Percentiles rank a stretch among this genome's conserved stretches.
These are phyloP conservation scores for Batillaria attramentaria DNA, from an alignment of 1,140 invertebrate species.

Conservation along the genomic window DNA sequence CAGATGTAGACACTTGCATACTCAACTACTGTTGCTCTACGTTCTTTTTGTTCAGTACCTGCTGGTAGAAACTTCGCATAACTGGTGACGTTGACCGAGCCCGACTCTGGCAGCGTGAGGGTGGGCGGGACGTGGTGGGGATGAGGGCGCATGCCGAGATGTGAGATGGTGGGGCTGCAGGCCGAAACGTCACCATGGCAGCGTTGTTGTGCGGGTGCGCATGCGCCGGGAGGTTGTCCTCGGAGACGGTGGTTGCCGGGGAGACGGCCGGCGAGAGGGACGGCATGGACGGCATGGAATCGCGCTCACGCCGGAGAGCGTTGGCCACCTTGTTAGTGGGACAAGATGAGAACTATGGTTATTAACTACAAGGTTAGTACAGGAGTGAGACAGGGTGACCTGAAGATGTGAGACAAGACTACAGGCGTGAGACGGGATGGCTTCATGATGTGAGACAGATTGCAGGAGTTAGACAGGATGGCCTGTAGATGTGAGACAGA, in stretches of 20 bases:
- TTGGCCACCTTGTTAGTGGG: slow-evolving; percentile 6
- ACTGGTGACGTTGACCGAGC: background rate
- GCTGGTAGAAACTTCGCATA: slow-evolving; percentile 9
- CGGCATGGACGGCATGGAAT: background rate
- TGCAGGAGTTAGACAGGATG: too few relatives aligned
- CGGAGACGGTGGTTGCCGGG: slow-evolving; percentile 18
- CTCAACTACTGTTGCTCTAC: too few relatives aligned
- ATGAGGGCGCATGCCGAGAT: background rate
- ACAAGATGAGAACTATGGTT: too few relatives aligned
- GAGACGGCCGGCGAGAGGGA: background rate
- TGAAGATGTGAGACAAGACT: too few relatives aligned
- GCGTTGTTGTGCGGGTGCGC: slow-evolving; percentile 6
- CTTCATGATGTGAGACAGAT: too few relatives aligned
- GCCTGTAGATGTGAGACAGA: too few relatives aligned
- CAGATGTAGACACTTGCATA: too few relatives aligned
- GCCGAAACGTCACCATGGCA: slow-evolving; percentile 16
- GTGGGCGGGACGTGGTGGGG: slow-evolving; percentile 21
- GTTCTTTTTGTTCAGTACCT: too few relatives aligned
- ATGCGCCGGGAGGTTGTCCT: slow-evolving; percentile 16
- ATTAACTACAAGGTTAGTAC: too few relatives aligned
- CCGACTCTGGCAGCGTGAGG: slow-evolving; percentile 20
- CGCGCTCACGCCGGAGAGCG: background rate
- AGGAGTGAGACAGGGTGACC: too few relatives aligned
- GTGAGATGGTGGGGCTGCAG: background rate
- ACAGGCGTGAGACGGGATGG: too few relatives aligned